Conservation (phyloP, 2,113 vertebrate genomes). For the Craseonycteris thonglongyai region DNA sequence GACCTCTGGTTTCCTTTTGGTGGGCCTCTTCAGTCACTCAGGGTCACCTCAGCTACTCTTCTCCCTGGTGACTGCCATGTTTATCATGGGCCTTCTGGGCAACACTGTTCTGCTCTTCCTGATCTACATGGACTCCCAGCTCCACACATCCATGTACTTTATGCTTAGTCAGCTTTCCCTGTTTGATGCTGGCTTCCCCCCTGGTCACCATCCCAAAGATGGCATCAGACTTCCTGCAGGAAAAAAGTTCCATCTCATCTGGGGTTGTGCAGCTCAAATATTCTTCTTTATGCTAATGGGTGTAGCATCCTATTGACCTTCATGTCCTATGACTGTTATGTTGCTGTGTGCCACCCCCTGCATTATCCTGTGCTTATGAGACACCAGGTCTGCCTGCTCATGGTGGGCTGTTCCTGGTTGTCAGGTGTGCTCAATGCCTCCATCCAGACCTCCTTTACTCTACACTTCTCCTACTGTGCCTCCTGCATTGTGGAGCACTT, state of each 20-base stretch:
- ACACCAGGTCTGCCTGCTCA: neutral
- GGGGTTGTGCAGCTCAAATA: conserved; percentile 38
- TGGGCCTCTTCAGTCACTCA: neutral
- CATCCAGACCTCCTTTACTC: conserved; percentile 17
- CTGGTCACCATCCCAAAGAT: conserved; percentile 42
- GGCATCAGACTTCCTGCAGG: neutral
- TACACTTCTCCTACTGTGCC: conserved; percentile 49
- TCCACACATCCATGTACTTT: conserved; percentile 55
- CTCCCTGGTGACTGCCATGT: neutral
- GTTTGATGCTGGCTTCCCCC: conserved; percentile 21
- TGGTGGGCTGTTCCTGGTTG: conserved; percentile 19
- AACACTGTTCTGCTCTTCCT: conserved; percentile 23
- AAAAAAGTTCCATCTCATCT: neutral
- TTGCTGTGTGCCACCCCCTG: conserved; percentile 31
- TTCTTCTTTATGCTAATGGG: neutral
- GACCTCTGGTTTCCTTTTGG: neutral
- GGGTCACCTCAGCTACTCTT: neutral
- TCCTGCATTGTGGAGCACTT: conserved; percentile 37
- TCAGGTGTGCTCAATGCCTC: conserved; percentile 19
- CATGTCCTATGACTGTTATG: conserved; percentile 57
- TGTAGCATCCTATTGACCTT: conserved; percentile 28
- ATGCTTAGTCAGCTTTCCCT: conserved; percentile 45
- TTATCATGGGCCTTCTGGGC: neutral
- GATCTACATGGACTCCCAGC: neutral
- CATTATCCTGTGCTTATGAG: conserved; percentile 49